phyloP scores from a whole-genome alignment of 2,888 invertebrate species.

The Leuctra nigra region DNA sequence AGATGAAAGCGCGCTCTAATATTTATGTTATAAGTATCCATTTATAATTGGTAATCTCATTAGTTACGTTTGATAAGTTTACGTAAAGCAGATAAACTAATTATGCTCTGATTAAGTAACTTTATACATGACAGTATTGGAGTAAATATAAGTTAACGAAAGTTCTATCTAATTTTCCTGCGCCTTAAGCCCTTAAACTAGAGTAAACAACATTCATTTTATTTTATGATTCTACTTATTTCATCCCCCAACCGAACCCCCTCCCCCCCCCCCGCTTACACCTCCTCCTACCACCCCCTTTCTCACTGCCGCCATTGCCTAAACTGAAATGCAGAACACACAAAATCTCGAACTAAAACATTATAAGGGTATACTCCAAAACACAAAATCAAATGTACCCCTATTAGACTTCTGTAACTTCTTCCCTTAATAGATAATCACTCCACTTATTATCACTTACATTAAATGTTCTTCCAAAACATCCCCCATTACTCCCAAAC shows the following conservation, averaged over 20 bases:
- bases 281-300: constrained; percentile 1
- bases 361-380: constrained; percentile 20
- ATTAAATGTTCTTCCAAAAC: too few relatives aligned
- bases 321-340: constrained; percentile 21
- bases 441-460: too few relatives aligned
- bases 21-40: not conserved
- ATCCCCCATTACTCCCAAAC: too few relatives aligned
- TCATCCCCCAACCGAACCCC: constrained; percentile 18
- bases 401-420: not conserved
- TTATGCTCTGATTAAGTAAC: constrained; percentile 17
- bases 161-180: constrained; percentile 17
- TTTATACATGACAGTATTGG: constrained; percentile 19
- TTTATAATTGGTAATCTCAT: constrained; percentile 13
- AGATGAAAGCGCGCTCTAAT: constrained; percentile 5
- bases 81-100: constrained; percentile 17
- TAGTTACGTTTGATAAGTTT: constrained; percentile 17
- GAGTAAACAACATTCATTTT: constrained; percentile 26
- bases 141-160: constrained; percentile 18
- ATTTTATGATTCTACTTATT: constrained; percentile 28
- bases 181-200: constrained; percentile 19
- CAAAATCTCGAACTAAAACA: constrained; percentile 29
- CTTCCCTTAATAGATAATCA: too few relatives aligned
- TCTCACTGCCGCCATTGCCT: constrained; percentile 2
- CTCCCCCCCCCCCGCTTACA: constrained; percentile 4
- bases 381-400: constrained; percentile 14